Base-by-base conservation (phyloP, 2,113 vertebrate genomes). In the Oplegnathus fasciatus region DNA sequence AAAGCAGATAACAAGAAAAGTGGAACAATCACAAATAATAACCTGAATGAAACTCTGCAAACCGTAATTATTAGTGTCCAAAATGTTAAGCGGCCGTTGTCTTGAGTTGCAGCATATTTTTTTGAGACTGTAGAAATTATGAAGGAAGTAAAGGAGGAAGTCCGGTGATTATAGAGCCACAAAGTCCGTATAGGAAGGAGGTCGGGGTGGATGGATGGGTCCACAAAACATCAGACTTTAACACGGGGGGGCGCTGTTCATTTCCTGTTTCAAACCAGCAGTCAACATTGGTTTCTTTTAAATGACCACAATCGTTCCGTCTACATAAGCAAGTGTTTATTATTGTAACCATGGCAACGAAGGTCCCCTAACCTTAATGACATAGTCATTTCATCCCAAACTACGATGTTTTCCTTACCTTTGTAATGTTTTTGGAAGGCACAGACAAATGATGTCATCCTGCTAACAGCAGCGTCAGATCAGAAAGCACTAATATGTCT, bases 1-100 rank as follows among this genome's bases (percentile, higher is more conserved):
- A 67, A 71, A 67, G 70, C 75, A 44, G 50, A 85, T 68, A 68
- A 67, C 46, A 58, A 85, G 75, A 44, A 67, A 72, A 82, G 61
- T 61, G 44, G 42, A 22, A 52, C 54, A 64, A 64, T 80, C 44
- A 64, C 18, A 70, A 70, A 77, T 30, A 72, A 80, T 46, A 8
- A 22, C 32, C 34, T 46, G 37, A 3, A 30, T 46, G n/a, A 60
- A 66, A n/a, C 8, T 10, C n/a, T 26, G 28, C 3, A 37, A 37
- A 6, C 34, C 34, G 67, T 24, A 52, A 67, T 26, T 72, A 30
- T 81, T 60, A 6, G 54, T 26, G 20, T 50, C 40, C 42, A 74
- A 40, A 61, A 67, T 67, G 61, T 32, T 20, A 62, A 34, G 44
- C 32, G 54, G 61, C 6, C 6, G 60, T 78, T 67, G 75, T 48